These are phyloP conservation scores for Apus apus DNA, from an alignment of 2,113 vertebrate species.

Conservation along the genomic window DNA sequence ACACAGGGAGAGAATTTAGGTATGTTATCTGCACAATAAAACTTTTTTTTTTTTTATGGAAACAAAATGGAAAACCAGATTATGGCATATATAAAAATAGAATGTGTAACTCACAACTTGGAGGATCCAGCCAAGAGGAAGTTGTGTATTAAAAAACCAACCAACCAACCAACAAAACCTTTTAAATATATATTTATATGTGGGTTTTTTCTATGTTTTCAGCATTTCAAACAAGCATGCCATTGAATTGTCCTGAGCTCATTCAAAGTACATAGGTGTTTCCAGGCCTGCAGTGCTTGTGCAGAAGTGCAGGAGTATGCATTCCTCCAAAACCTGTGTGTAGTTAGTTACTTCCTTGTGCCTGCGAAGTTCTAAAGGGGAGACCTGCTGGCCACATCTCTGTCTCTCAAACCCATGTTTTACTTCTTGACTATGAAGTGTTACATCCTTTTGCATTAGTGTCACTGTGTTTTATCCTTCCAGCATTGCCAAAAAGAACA, in stretches of 20 bases:
- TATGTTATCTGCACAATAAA: neutral
- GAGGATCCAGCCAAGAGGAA: neutral
- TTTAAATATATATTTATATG: neutral
- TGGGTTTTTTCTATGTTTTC: neutral
- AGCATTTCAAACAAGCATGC: neutral
- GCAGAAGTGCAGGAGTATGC: neutral
- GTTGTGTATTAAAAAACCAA: neutral
- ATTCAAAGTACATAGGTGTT: neutral
- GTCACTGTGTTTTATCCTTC: neutral
- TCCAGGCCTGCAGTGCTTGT: neutral
- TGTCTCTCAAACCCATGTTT: neutral
- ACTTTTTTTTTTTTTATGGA: constrained; percentile 5
- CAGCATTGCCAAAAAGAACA: neutral
- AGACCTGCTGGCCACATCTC: neutral
- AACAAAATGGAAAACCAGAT: neutral
- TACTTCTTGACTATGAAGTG: neutral
- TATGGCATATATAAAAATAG: neutral
- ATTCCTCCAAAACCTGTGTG: neutral
- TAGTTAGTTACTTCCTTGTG: neutral
- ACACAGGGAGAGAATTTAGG: neutral
- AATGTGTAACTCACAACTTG: neutral
- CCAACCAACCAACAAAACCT: neutral
- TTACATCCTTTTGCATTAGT: neutral
- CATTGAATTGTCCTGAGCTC: neutral
- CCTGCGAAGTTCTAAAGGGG: neutral